Conservation (phyloP, 2,797 vertebrate genomes). For the Iguana delicatissima region DNA sequence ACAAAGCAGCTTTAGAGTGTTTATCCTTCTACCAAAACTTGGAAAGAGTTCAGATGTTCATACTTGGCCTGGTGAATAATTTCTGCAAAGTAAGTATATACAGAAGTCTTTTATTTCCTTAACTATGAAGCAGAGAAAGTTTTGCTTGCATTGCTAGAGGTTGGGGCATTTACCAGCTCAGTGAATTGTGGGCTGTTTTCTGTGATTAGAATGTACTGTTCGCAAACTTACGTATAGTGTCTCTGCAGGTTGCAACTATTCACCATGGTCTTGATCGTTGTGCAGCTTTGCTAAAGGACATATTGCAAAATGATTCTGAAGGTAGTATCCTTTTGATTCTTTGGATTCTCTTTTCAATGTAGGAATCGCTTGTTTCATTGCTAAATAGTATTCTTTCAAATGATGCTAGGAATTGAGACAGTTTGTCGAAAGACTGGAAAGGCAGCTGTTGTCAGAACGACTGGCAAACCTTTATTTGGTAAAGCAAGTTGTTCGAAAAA, state of each 20-base stretch:
- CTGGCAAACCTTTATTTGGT: slow-evolving; percentile 69
- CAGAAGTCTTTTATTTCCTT: background rate
- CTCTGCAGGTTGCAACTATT: slow-evolving; percentile 81
- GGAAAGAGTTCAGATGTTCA: background rate
- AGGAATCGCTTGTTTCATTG: background rate
- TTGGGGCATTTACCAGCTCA: background rate
- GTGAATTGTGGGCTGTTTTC: background rate
- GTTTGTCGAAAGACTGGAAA: slow-evolving; percentile 65
- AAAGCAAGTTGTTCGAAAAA: slow-evolving; percentile 77
- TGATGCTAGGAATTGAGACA: slow-evolving; percentile 71
- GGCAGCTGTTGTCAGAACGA: slow-evolving; percentile 58
- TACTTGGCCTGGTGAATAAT: background rate
- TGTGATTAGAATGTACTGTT: background rate
- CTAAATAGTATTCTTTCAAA: slow-evolving; percentile 58
- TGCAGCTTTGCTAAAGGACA: slow-evolving; percentile 86
- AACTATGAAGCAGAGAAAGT: background rate
- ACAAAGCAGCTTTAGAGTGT: background rate
- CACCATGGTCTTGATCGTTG: slow-evolving; percentile 88
- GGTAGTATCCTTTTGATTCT: slow-evolving; percentile 73
- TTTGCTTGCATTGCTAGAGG: background rate
- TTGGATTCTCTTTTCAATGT: background rate
- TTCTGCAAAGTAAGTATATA: background rate
- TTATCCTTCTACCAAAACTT: background rate
- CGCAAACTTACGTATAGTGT: slow-evolving; percentile 58
- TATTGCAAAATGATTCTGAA: slow-evolving; percentile 85